Percentiles rank a stretch among this genome's conserved stretches.
Evolutionary conservation across 2,113 vertebrate species (phyloP).

Genomic region (Heloderma charlesbogerti): DNA sequence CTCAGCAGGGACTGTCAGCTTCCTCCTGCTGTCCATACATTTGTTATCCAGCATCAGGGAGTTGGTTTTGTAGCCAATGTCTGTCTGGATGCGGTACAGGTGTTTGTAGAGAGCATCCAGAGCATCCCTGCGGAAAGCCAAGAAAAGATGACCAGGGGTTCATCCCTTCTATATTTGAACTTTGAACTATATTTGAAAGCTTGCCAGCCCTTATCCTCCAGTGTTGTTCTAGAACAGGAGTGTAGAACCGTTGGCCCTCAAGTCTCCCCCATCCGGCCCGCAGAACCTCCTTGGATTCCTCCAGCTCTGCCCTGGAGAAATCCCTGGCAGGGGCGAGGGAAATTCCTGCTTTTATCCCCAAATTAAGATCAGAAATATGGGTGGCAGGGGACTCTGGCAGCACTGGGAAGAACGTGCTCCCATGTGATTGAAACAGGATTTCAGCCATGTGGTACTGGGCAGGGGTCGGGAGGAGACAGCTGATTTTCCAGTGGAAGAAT

Average conservation of each 20-base stretch:
- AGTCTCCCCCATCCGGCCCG: too few relatives aligned
- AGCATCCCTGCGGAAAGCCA: slow-evolving; percentile 76
- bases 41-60: slow-evolving; percentile 81
- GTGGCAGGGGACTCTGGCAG: too few relatives aligned
- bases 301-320: too few relatives aligned
- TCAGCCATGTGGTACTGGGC: background rate
- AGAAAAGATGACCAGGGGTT: background rate
- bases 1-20: slow-evolving; percentile 73
- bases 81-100: slow-evolving; percentile 81
- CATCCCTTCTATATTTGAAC: background rate
- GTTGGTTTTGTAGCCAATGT: slow-evolving; percentile 81
- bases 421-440: background rate
- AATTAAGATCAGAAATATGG: too few relatives aligned
- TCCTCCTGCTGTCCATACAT: slow-evolving; percentile 77
- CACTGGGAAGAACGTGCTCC: background rate
- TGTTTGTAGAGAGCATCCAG: slow-evolving; percentile 86
- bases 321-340: too few relatives aligned
- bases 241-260: too few relatives aligned
- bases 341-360: too few relatives aligned
- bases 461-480: too few relatives aligned
- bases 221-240: background rate
- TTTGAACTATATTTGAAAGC: too few relatives aligned
- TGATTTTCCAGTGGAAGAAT: background rate
- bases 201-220: background rate
- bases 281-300: too few relatives aligned